These are phyloP conservation scores for Ctena decussata DNA, from an alignment of 2,888 invertebrate genomes.

Conservation along the genomic window DNA sequence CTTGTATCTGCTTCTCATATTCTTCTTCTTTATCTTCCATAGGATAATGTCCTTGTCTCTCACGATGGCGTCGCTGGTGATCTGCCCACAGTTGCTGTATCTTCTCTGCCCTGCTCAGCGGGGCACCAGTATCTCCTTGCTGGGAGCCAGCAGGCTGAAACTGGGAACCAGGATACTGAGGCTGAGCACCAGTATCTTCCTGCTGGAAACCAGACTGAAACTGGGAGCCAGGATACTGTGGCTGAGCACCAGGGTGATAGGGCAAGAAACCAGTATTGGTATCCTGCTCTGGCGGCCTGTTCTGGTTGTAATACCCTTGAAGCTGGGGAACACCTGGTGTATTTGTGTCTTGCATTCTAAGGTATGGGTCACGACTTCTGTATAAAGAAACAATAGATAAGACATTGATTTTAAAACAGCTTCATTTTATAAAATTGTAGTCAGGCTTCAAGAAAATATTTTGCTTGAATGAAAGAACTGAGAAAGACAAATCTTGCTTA, in stretches of 20 bases:
- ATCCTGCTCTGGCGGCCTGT: neutral
- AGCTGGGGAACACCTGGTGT: neutral
- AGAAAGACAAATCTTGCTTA: no score
- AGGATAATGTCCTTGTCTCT: constrained; percentile 89
- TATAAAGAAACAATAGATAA: no score
- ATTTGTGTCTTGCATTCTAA: neutral
- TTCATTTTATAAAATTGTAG: no score
- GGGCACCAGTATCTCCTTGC: constrained; percentile 5
- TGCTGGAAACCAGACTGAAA: neutral
- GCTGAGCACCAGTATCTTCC: neutral
- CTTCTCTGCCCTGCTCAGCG: constrained; percentile 85
- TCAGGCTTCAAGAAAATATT: no score
- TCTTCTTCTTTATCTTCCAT: constrained; percentile 88
- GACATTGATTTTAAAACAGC: no score
- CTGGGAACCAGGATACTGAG: constrained; percentile 3
- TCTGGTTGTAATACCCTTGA: neutral
- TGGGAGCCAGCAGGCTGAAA: neutral
- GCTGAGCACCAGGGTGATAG: no score
- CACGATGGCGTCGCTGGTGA: constrained; percentile 89
- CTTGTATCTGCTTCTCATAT: constrained; percentile 81
- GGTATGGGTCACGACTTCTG: neutral
- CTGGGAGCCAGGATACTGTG: no score
- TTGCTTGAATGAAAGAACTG: no score
- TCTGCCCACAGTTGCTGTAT: constrained; percentile 88
- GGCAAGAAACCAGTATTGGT: no score